Conservation (phyloP, 92 coral and sea anemone genomes). For the Bergia sp. region DNA sequence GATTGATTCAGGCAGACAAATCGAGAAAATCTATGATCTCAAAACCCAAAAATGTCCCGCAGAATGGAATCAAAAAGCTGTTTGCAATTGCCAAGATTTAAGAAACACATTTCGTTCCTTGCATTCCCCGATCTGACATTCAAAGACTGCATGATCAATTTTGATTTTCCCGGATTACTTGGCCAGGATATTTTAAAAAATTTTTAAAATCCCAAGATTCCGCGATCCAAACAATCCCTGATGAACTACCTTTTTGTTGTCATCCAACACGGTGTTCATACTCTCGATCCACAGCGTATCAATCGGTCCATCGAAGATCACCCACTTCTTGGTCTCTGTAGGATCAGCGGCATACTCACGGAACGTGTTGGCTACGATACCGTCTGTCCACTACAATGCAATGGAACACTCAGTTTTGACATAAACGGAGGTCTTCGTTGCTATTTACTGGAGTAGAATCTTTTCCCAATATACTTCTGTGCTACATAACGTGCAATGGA, state of each 20-base stretch:
- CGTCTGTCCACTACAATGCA: constrained; percentile 93
- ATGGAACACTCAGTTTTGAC: neutral
- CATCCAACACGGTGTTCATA: constrained; percentile 99
- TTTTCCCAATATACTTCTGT: neutral
- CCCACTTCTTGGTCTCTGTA: constrained; percentile 97
- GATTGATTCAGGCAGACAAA: too few species aligned
- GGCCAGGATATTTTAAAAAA: neutral
- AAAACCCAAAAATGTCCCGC: neutral
- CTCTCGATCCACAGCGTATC: constrained; percentile 99
- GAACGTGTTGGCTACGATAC: constrained; percentile 99
- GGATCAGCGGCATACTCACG: constrained; percentile 99
- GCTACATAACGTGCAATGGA: neutral
- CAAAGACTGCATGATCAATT: neutral
- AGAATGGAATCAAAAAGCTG: neutral
- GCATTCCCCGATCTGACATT: neutral
- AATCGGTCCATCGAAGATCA: constrained; percentile 98
- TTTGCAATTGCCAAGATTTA: neutral
- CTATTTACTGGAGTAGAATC: neutral
- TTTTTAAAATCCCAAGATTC: neutral
- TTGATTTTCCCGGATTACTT: neutral
- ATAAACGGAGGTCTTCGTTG: neutral
- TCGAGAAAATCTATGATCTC: neutral
- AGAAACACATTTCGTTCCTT: neutral
- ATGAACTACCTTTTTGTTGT: constrained; percentile 88
- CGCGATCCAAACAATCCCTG: neutral